Conservation (phyloP, 2,113 vertebrate species). For the Gallinago paraguaiae region DNA sequence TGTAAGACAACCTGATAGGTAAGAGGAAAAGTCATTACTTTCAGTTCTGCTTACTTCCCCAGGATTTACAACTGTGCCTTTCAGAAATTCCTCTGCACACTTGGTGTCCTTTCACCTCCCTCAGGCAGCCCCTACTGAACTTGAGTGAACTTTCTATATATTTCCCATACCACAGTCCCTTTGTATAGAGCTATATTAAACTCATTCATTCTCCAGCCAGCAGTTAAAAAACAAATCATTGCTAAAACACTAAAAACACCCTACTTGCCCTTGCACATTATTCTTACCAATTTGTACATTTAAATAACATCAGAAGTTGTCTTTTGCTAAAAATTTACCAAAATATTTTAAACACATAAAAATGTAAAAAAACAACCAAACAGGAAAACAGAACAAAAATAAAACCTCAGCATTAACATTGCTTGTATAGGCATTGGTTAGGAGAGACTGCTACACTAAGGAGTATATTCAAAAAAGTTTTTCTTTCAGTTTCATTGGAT, state of each 20-base stretch:
- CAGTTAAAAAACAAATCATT: conserved; percentile 67
- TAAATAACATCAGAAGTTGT: conserved; percentile 86
- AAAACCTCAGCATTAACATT: conserved; percentile 81
- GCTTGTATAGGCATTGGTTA: conserved; percentile 84
- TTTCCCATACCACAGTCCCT: not conserved
- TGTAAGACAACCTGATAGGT: conserved; percentile 19
- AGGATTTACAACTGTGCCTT: not conserved
- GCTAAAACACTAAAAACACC: conserved; percentile 81
- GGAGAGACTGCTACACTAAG: conserved; percentile 74
- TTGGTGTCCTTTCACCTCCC: not conserved
- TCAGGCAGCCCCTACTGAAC: not conserved
- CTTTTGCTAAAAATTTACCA: conserved; percentile 93
- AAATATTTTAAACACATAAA: conserved; percentile 95
- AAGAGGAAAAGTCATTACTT: conserved; percentile 23
- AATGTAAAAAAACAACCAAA: conserved; percentile 86
- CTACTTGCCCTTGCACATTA: conserved; percentile 73
- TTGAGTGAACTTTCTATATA: conserved; percentile 16
- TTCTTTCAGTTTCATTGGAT: conserved; percentile 55
- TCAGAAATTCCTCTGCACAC: not conserved
- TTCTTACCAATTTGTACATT: conserved; percentile 77
- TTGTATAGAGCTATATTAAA: conserved; percentile 52
- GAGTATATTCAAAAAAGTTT: conserved; percentile 79
- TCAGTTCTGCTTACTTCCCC: not conserved
- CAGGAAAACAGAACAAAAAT: conserved; percentile 81
- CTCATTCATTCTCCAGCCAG: conserved; percentile 38